These are phyloP conservation scores for Helicolenus hilgendorfi DNA, from an alignment of 2,797 vertebrate species.

Conservation along the genomic window DNA sequence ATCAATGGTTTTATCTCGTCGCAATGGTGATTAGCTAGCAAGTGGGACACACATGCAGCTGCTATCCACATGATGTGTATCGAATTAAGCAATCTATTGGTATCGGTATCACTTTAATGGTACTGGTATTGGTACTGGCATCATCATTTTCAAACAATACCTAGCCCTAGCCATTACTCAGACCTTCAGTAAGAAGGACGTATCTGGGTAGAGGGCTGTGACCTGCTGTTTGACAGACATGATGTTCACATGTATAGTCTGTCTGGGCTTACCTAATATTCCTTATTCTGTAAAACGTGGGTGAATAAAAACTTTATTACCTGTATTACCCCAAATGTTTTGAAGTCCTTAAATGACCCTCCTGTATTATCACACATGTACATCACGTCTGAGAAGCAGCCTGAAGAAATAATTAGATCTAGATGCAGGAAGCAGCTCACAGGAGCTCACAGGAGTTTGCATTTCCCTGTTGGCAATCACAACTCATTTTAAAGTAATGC, in stretches of 20 bases:
- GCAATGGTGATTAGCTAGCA: no score
- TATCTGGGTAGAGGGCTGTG: background rate
- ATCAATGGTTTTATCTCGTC: no score
- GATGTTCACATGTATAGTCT: background rate
- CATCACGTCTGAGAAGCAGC: slow-evolving; percentile 11
- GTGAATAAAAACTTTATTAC: background rate
- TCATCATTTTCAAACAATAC: background rate
- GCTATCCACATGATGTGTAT: background rate
- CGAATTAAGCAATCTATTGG: background rate
- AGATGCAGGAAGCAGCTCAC: slow-evolving; percentile 10
- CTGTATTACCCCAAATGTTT: background rate
- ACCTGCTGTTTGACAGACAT: background rate
- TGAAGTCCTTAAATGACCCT: background rate
- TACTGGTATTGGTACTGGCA: background rate
- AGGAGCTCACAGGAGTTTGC: background rate
- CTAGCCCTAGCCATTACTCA: background rate
- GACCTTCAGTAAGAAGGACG: background rate
- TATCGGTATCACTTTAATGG: background rate
- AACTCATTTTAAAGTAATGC: slow-evolving; percentile 42
- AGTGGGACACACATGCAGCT: background rate
- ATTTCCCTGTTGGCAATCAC: slow-evolving; percentile 26
- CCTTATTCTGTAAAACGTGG: background rate
- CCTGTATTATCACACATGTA: background rate
- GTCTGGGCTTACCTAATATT: background rate
- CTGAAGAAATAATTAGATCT: slow-evolving; percentile 36